phyloP scores from a whole-genome alignment of 2,113 vertebrate species.

The Pogona vitticeps region DNA sequence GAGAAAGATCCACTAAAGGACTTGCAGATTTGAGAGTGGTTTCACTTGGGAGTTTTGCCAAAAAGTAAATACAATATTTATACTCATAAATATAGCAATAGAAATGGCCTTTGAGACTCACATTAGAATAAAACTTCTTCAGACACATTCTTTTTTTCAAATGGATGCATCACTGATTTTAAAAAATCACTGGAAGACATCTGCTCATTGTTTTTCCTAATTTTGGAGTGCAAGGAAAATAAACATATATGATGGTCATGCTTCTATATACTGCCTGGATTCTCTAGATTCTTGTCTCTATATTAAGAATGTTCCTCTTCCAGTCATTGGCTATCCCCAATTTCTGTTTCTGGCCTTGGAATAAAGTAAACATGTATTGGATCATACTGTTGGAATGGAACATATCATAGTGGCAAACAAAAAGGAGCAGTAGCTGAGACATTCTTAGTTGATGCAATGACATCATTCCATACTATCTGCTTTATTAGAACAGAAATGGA shows the following conservation, averaged over 20 bases:
- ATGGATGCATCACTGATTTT: neutral
- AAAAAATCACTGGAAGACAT: neutral
- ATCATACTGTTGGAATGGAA: no score
- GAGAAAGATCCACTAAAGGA: neutral
- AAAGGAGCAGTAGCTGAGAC: neutral
- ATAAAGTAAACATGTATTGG: no score
- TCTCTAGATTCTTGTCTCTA: no score
- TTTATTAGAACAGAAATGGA: neutral
- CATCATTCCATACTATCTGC: neutral
- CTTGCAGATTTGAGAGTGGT: neutral
- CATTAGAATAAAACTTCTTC: neutral
- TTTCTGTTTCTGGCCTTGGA: no score
- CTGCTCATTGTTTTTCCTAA: neutral
- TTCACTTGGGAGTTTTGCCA: neutral
- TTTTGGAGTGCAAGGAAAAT: neutral
- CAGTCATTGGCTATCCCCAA: no score
- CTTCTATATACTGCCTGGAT: no score
- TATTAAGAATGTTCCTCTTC: no score
- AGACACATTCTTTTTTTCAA: neutral
- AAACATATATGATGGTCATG: neutral
- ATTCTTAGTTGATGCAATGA: neutral
- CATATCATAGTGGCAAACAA: neutral
- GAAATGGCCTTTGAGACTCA: neutral
- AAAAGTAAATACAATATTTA: neutral
- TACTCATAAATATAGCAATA: neutral